Base-by-base conservation (phyloP, 2,888 invertebrate species). In the Eupithecia tripunctaria region DNA sequence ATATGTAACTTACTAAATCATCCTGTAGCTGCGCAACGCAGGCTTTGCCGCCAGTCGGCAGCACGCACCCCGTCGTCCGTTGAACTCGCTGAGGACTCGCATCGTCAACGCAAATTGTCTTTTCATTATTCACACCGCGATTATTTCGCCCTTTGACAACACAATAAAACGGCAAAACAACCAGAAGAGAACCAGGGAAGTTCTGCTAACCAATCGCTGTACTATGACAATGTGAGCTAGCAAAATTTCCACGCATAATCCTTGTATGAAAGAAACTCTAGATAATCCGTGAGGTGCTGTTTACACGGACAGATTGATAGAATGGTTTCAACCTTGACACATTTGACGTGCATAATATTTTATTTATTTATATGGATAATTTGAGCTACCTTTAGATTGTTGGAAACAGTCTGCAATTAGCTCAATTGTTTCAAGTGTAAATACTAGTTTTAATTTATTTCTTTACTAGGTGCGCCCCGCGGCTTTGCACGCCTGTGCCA, bases 81-180 rank as follows among this genome's bases (percentile, higher is more conserved):
- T 91, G 90, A 92, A 91, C 90, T 88, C 85, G 84, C 72, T 77
- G 82, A 87, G 89, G 85, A 90, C 89, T 91, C 88, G 85, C 87
- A 86, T 88, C 88, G 87, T 87, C 87, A 85, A 90, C 91, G 90
- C 88, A 91, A 91, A 92, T 90, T 90, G 91, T 91, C 89, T 91
- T 91, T 92, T 89, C 90, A 92, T 92, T 91, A 92, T 92, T 91
- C 91, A 92, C 89, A 86, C 89, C 81, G 87, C 87, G 88, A 91
- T 90, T 89, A 90, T 91, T 91, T 88, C 84, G 79, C 85, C 85
- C 87, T 90, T 90, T 89, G 87, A 90, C 85, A 84, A 73, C 75
- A 76, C 78, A 77, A 77, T 75, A 70, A 75, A 56, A 79, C 75
- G 64, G 69, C 56, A 71, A 72, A 67, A 64, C 64, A 36, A 63